Evolutionary conservation across 1,140 invertebrate species (phyloP), one percentile per base, ranked within the genome.

Genomic region (Cotesia typhae): DNA sequence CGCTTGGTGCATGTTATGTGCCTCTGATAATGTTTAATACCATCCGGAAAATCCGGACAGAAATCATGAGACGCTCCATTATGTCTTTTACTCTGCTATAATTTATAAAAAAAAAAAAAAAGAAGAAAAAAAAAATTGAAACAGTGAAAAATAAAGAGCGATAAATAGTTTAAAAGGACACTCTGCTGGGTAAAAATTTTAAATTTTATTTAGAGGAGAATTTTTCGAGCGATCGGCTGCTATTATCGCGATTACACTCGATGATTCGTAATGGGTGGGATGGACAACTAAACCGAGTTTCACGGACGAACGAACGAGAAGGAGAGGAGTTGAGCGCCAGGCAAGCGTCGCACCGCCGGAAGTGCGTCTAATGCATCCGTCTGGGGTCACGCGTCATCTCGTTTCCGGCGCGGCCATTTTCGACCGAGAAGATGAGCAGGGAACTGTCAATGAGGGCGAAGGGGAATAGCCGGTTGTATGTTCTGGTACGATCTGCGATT

Each of bases 321-420:
- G 28, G 28, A 28, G 28, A 28, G 28, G 70, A 71, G 69, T 47
- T n/a, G 81, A 77, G 75, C 78, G 81, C 75, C 79, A 82, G 83
- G 79, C 75, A 69, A 65, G 69, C 83, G 85, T 86, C 83, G 82
- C 72, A 80, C 83, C 73, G 74, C 84, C 84, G 85, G 86, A 87
- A 86, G 85, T 87, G 83, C 84, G 84, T 87, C 86, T 87, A 87
- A 86, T 86, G 86, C 85, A 86, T 87, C 85, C 85, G 86, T 86
- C 84, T 87, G 81, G 85, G 84, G 84, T 85, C 83, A 85, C 83
- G 83, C 84, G 84, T 83, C 83, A 83, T 82, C 83, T 79, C 81
- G 78, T 80, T 87, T 86, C 85, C 85, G 81, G 77, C 73, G 80
- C 79, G 78, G 78, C 84, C 84, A 86, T 86, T 87, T 86, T 77